Evolutionary conservation across 2,113 vertebrate genomes (phyloP).

Genomic region (Tretioscincus oriximinensis): DNA sequence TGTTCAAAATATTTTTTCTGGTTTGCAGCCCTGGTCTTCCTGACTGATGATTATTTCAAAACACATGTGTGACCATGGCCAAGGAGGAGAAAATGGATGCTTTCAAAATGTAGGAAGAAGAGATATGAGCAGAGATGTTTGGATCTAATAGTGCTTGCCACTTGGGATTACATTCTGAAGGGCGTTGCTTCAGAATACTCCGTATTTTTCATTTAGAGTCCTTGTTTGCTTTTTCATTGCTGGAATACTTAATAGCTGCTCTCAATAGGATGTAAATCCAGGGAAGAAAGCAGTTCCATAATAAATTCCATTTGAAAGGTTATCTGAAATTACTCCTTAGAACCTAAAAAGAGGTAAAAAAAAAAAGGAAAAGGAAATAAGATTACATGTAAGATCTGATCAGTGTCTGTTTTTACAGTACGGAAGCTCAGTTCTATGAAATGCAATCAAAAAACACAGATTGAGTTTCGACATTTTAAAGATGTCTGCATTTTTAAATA

Average conservation of each 20-base stretch:
- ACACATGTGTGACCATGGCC: too few species aligned
- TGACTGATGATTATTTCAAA: too few species aligned
- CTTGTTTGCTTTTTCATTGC: too few species aligned
- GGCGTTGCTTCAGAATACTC: too few species aligned
- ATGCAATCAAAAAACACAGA: slow-evolving; percentile 31
- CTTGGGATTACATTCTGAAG: too few species aligned
- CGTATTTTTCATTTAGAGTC: too few species aligned
- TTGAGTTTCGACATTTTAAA: slow-evolving; percentile 39
- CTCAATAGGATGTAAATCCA: not conserved
- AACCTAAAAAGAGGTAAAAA: not conserved
- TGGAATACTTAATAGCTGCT: not conserved
- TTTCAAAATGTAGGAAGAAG: too few species aligned
- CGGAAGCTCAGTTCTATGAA: slow-evolving; percentile 30
- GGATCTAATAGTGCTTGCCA: too few species aligned
- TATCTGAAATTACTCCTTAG: not conserved
- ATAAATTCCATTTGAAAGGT: not conserved
- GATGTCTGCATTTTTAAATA: slow-evolving; percentile 13
- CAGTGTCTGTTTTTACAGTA: not conserved
- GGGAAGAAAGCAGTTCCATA: not conserved
- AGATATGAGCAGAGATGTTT: too few species aligned
- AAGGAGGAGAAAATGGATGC: too few species aligned
- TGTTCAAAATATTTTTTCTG: too few species aligned
- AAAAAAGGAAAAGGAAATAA: not conserved
- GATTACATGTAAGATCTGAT: not conserved
- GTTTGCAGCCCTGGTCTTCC: too few species aligned